Evolutionary conservation across 2,888 invertebrate genomes (phyloP).

Genomic region (Nephrotoma guestfalica): DNA sequence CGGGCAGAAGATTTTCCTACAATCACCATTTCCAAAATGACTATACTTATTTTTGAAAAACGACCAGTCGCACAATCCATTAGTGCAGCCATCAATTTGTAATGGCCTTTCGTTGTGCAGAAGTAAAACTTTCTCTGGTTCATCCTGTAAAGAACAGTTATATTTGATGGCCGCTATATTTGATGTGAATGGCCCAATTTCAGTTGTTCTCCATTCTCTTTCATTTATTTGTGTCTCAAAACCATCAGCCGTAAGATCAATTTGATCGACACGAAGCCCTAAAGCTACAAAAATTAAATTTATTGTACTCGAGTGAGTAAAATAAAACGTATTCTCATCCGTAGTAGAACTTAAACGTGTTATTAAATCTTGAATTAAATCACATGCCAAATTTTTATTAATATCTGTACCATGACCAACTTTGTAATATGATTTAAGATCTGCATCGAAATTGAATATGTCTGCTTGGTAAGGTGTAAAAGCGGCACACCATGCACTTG

Average conservation of each 20-base stretch:
- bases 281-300: slow-evolving; percentile 40
- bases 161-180: slow-evolving; percentile 56
- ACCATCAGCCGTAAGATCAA: slow-evolving; percentile 44
- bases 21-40: slow-evolving; percentile 33
- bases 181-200: slow-evolving; percentile 46
- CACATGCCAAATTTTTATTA: slow-evolving; percentile 49
- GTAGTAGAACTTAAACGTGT: slow-evolving; percentile 40
- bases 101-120: slow-evolving; percentile 58
- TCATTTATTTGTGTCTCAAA: slow-evolving; percentile 34
- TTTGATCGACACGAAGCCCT: slow-evolving; percentile 41
- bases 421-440: slow-evolving; percentile 51
- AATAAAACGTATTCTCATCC: slow-evolving; percentile 43
- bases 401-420: slow-evolving; percentile 51
- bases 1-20: slow-evolving; percentile 13
- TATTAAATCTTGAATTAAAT: slow-evolving; percentile 49
- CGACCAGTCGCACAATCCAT: slow-evolving; percentile 65
- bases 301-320: slow-evolving; percentile 42
- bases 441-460: slow-evolving; percentile 54
- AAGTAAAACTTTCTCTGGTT: slow-evolving; percentile 47
- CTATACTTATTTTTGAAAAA: slow-evolving; percentile 45
- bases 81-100: slow-evolving; percentile 50
- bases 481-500: slow-evolving; percentile 57
- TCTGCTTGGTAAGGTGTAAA: slow-evolving; percentile 51
- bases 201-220: slow-evolving; percentile 47
- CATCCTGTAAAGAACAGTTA: slow-evolving; percentile 27